These are phyloP conservation scores for Scophthalmus maximus DNA, from an alignment of 2,113 vertebrate species.

Conservation along the genomic window DNA sequence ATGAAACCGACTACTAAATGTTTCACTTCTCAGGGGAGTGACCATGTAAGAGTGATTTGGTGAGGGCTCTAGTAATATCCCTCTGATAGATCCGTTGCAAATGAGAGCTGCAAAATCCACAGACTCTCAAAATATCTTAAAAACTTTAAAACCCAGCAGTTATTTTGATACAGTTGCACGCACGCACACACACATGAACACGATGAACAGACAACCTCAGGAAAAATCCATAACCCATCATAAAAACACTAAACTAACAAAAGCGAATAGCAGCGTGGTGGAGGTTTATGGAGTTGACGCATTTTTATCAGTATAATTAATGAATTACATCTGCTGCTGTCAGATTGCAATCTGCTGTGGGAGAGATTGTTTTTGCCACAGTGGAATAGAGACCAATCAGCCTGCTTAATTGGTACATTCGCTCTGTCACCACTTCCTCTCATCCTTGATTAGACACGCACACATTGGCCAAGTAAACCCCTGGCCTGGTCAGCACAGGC, in stretches of 20 bases:
- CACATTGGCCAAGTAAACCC: conserved; percentile 63
- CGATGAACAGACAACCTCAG: conserved; percentile 30
- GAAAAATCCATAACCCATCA: conserved; percentile 60
- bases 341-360: conserved; percentile 82
- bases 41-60: not conserved
- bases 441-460: conserved; percentile 80
- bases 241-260: conserved; percentile 73
- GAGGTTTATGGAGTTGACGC: conserved; percentile 65
- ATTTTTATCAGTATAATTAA: conserved; percentile 83
- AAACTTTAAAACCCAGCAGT: conserved; percentile 28
- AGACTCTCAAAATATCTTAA: conserved; percentile 26
- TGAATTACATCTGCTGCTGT: conserved; percentile 85
- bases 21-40: not conserved
- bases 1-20: too few relatives aligned
- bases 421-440: conserved; percentile 76
- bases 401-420: conserved; percentile 82
- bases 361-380: conserved; percentile 82
- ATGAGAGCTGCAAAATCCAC: conserved; percentile 22
- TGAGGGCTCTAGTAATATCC: conserved; percentile 5
- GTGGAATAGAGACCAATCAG: conserved; percentile 81
- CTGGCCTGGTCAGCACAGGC: conserved; percentile 68
- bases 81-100: not conserved
- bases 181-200: too few relatives aligned
- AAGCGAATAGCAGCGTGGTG: conserved; percentile 61
- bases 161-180: conserved; percentile 21